These are phyloP conservation scores for Drosophila neutralis DNA, from an alignment of 2,888 invertebrate genomes.

Conservation along the genomic window DNA sequence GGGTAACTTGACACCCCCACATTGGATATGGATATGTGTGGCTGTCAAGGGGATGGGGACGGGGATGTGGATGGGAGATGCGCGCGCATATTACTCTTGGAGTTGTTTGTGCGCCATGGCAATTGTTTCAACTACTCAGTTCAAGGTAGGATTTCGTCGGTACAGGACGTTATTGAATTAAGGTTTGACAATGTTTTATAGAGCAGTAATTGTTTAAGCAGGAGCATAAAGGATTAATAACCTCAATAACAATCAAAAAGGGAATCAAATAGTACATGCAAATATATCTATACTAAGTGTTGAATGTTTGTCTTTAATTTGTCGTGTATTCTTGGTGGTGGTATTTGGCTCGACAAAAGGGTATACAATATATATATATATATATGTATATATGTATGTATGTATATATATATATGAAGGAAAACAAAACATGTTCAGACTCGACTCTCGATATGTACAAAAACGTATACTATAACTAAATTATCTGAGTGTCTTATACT, in stretches of 20 bases:
- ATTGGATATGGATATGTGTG: background rate
- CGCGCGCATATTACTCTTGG: conserved; percentile 46
- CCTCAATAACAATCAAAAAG: background rate
- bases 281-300: background rate
- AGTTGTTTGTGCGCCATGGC: conserved; percentile 25
- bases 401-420: background rate
- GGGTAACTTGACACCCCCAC: conserved; percentile 34
- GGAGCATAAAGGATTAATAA: background rate
- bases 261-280: background rate
- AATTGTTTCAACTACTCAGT: conserved; percentile 57
- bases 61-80: conserved; percentile 21
- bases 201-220: background rate
- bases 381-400: background rate
- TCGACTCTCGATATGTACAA: background rate
- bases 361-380: background rate
- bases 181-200: conserved; percentile 42
- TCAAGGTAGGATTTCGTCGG: conserved; percentile 57
- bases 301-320: background rate
- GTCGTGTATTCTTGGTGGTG: background rate
- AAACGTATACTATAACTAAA: background rate
- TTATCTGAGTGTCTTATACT: background rate
- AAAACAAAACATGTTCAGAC: background rate
- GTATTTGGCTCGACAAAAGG: background rate
- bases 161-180: conserved; percentile 59
- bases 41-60: no score